Conservation (phyloP, 1,140 invertebrate genomes). For the Amphibalanus amphitrite region DNA sequence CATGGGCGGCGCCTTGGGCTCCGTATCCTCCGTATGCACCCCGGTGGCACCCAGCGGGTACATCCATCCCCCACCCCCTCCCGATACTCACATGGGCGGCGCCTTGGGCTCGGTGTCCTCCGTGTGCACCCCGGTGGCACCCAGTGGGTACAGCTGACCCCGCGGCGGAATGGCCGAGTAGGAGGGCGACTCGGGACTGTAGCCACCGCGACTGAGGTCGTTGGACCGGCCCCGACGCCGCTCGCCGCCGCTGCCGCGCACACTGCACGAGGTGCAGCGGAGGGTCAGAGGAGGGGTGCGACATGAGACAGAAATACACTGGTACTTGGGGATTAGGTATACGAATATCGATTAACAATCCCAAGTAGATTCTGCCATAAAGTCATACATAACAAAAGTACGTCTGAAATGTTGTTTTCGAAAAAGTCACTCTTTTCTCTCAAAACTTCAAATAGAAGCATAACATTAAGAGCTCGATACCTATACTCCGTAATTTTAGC, state of each 20-base stretch:
- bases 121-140: neutral
- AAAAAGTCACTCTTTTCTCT: too few relatives aligned
- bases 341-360: too few relatives aligned
- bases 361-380: too few relatives aligned
- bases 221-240: neutral
- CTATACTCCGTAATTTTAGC: too few relatives aligned
- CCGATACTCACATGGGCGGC: neutral
- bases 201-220: neutral
- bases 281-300: too few relatives aligned
- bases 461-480: too few relatives aligned
- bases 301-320: too few relatives aligned
- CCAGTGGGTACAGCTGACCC: neutral
- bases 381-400: too few relatives aligned
- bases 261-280: neutral
- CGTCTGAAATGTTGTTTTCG: too few relatives aligned
- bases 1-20: conserved; percentile 1
- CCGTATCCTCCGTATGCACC: neutral
- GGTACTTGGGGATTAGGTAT: too few relatives aligned
- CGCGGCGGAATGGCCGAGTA: neutral
- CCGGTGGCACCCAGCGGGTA: neutral
- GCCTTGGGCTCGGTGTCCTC: neutral
- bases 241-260: neutral
- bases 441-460: too few relatives aligned
- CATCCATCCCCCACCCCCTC: too few relatives aligned
- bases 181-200: neutral